Conservation (phyloP, 1,140 invertebrate species). For the Dufourea novaeangliae region DNA sequence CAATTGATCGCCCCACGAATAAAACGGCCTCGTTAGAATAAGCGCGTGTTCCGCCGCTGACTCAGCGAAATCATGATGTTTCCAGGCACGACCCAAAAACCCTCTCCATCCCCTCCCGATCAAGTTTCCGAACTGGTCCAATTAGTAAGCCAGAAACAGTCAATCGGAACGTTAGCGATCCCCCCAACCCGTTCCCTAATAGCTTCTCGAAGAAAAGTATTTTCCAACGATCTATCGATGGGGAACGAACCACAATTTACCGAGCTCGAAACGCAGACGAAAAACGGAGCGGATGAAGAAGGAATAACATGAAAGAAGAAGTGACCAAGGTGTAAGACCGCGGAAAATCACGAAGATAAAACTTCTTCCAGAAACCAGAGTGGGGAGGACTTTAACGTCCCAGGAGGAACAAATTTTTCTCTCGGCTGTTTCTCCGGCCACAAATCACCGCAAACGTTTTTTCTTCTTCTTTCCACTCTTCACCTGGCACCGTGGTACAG, state of each 20-base stretch:
- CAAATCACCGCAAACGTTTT: neutral
- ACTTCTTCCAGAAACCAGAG: slow-evolving; percentile 2
- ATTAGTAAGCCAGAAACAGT: neutral
- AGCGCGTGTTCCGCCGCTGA: neutral
- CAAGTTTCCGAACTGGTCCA: slow-evolving; percentile 3
- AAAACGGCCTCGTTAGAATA: neutral
- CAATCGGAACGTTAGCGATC: neutral
- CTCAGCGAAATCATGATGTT: slow-evolving; percentile 4
- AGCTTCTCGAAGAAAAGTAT: neutral
- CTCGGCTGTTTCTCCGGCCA: neutral
- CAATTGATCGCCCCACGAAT: neutral
- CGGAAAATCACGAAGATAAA: slow-evolving; percentile 21
- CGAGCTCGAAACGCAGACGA: too few species aligned
- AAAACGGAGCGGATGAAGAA: too few species aligned
- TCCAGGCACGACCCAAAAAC: neutral
- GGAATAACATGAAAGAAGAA: neutral
- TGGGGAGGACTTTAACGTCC: too few species aligned
- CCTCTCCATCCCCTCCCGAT: neutral
- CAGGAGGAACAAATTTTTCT: too few species aligned
- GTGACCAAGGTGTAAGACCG: slow-evolving; percentile 13
- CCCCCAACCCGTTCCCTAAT: neutral
- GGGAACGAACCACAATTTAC: neutral
- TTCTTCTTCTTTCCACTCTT: too few species aligned
- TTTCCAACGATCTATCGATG: neutral
- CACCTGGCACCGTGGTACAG: too few species aligned